Base-by-base conservation (phyloP, 2,797 vertebrate species). In the Hemibagrus guttatus region DNA sequence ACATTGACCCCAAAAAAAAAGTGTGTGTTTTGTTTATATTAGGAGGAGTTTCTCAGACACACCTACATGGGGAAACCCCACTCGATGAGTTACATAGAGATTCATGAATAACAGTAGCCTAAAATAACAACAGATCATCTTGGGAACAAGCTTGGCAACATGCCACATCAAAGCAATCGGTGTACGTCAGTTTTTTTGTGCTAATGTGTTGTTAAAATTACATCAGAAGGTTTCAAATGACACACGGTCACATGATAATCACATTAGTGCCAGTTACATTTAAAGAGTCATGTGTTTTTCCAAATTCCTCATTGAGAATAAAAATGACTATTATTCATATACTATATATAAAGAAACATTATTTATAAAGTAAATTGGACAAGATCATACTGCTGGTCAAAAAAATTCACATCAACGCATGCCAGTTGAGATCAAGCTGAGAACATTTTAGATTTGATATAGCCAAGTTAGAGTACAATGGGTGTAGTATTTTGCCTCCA, bases 31-130 rank as follows among this genome's bases (percentile, higher is more conserved):
- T 85, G 85, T 76, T 64, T 74, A 58, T 86, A 35, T 84, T 79
- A 68, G 7, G 28, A 79, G 59, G n/a, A 39, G 16, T 69, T 46
- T 56, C 58, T 83, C 64, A 1, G 58, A 31, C 71, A 74, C 68
- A 16, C 81, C 80, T 76, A 83, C 52, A 6, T 39, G 35, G 52
- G 66, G 85, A 58, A 61, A 94, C 91, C 86, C 90, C 74, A 28
- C 12, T 49, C 19, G 14, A 31, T 13, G 35, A 81, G 16, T 69
- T 68, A 42, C 23, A 8, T 56, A 61, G 35, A 6, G n/a, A 80
- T 81, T 85, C 13, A 28, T 83, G 68, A 52, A 56, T 80, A 42
- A 39, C 17, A 28, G 17, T 6, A 21, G 13, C 69, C 4, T 59
- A 26, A 74, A 76, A 84, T 81, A 68, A 59, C 21, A n/a, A 19